These are phyloP conservation scores for Congeria kusceri DNA, from an alignment of 2,888 invertebrate genomes.

Conservation along the genomic window DNA sequence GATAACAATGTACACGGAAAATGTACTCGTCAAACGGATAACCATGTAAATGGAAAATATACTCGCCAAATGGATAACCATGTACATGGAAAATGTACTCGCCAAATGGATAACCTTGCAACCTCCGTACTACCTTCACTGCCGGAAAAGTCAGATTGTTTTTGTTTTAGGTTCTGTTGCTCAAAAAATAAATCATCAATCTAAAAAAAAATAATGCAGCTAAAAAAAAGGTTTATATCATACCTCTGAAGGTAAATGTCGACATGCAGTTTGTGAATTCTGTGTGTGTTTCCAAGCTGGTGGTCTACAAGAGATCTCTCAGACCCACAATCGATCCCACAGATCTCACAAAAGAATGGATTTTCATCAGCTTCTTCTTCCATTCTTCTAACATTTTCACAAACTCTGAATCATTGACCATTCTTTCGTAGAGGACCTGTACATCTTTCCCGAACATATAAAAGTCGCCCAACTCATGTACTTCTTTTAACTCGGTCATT, in stretches of 20 bases:
- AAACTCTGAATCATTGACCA: neutral
- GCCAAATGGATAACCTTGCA: too few species aligned
- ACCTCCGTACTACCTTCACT: too few species aligned
- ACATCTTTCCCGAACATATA: constrained; percentile 28
- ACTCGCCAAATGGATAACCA: too few species aligned
- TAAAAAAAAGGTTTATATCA: too few species aligned
- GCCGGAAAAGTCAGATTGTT: too few species aligned
- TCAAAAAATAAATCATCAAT: too few species aligned
- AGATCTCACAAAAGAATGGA: constrained; percentile 24
- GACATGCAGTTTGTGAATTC: constrained; percentile 33
- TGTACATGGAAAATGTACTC: too few species aligned
- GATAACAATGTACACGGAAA: too few species aligned
- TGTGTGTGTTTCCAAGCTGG: constrained; percentile 25
- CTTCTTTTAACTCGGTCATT: neutral
- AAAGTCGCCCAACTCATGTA: constrained; percentile 33
- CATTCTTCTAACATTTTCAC: constrained; percentile 7
- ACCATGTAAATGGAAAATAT: too few species aligned
- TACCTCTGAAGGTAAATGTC: constrained; percentile 8
- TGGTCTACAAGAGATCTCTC: constrained; percentile 22
- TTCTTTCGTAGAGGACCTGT: constrained; percentile 22
- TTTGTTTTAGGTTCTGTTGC: too few species aligned
- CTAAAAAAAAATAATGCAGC: too few species aligned
- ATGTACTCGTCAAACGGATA: too few species aligned
- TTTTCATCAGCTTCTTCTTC: neutral
- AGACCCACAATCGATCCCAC: constrained; percentile 25